Percentiles rank a stretch among this genome's conserved stretches.
Conservation (phyloP, 2,797 vertebrate species). For the Threskiornis aethiopicus region DNA sequence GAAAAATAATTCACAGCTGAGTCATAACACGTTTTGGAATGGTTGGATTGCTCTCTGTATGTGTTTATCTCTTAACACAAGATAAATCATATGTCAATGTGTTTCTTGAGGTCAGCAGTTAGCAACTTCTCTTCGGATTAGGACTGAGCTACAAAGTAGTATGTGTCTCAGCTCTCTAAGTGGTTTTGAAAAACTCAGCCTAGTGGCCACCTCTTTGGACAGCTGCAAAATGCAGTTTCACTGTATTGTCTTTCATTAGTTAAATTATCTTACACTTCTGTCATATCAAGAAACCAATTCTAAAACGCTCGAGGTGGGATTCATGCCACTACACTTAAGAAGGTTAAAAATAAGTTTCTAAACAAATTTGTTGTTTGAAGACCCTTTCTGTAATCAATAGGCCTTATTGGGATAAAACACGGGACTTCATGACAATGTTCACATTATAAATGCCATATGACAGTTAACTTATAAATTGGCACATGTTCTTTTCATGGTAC, state of each 20-base stretch:
- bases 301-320: accelerated
- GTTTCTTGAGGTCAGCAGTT: background rate
- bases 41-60: too few species aligned
- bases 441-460: background rate
- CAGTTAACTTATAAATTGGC: background rate
- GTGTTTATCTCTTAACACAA: too few species aligned
- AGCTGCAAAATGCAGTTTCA: background rate
- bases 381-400: background rate
- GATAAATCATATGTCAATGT: too few species aligned
- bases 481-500: background rate
- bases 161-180: background rate
- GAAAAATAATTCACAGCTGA: background rate
- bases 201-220: accelerated
- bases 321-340: background rate
- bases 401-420: background rate
- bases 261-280: background rate
- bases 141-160: background rate
- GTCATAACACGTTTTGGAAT: background rate
- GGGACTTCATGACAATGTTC: background rate
- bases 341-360: background rate
- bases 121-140: background rate
- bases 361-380: background rate
- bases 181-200: background rate
- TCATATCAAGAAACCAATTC: background rate
- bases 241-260: background rate